Percentiles rank a stretch among this genome's conserved stretches.
Evolutionary conservation across 2,888 invertebrate genomes (phyloP).

Genomic region (Eilema caniola): DNA sequence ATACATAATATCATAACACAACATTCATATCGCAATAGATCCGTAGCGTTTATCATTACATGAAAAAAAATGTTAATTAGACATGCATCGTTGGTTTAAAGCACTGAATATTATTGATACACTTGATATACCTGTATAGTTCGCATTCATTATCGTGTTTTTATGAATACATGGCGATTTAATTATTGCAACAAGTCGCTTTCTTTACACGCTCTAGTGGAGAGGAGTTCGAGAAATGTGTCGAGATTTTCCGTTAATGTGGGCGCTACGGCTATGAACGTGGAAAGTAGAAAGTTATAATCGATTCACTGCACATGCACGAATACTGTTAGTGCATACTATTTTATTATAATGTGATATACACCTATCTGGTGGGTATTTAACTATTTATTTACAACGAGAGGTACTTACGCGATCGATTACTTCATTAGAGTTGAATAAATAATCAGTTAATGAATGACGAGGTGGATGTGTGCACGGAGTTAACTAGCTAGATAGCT

Average conservation of each 20-base stretch:
- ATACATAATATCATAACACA: neutral
- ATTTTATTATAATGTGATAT: conserved; percentile 66
- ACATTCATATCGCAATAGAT: neutral
- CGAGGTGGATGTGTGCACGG: conserved; percentile 39
- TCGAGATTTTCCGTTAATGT: conserved; percentile 83
- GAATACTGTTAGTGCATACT: conserved; percentile 67
- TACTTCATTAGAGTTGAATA: conserved; percentile 47
- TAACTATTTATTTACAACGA: conserved; percentile 53
- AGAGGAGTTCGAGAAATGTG: conserved; percentile 79
- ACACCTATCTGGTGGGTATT: conserved; percentile 33
- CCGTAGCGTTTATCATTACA: too few species aligned
- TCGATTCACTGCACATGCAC: conserved; percentile 85
- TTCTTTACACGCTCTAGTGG: conserved; percentile 82
- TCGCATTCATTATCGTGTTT: conserved; percentile 30
- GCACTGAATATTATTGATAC: conserved; percentile 17
- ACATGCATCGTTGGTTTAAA: neutral
- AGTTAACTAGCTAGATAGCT: conserved; percentile 54
- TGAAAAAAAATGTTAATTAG: neutral
- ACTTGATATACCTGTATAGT: conserved; percentile 9
- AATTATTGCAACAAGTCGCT: conserved; percentile 71
- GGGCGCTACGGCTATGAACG: conserved; percentile 72
- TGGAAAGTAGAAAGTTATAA: conserved; percentile 86
- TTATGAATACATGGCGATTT: conserved; percentile 52
- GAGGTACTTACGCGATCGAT: conserved; percentile 45
- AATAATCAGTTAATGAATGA: conserved; percentile 53